Evolutionary conservation across 2,888 invertebrate genomes (phyloP).

Genomic region (Cancer borealis): DNA sequence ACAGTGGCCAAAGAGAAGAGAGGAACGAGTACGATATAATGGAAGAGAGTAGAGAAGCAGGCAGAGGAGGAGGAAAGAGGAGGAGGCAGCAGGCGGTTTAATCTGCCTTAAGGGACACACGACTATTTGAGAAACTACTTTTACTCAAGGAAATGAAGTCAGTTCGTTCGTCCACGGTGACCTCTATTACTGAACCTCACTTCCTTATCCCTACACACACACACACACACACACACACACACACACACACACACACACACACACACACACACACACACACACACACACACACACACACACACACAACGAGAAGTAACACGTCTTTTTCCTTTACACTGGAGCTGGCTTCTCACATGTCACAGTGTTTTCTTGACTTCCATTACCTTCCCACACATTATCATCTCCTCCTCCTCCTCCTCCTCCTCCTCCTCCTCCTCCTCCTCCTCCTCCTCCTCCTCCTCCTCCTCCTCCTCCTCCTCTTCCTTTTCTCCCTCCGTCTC

Average conservation of each 20-base stretch:
- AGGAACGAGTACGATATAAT: too few species aligned
- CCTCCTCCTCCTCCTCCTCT: not conserved
- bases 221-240: too few species aligned
- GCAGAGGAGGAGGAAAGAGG: not conserved
- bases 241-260: too few species aligned
- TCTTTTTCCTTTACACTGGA: too few species aligned
- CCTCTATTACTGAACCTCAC: not conserved
- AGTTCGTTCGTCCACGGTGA: not conserved
- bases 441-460: not conserved
- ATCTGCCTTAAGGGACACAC: not conserved
- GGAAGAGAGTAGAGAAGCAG: not conserved
- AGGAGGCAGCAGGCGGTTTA: not conserved
- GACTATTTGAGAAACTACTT: not conserved
- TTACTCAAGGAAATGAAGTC: not conserved
- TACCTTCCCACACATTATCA: not conserved
- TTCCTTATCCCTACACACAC: not conserved
- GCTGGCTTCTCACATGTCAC: not conserved
- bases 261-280: too few species aligned
- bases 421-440: not conserved
- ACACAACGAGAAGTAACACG: too few species aligned
- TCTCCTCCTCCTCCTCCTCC: not conserved
- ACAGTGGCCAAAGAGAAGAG: too few species aligned
- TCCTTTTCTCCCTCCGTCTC: not conserved
- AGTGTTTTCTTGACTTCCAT: not conserved
- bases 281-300: too few species aligned